Base-by-base conservation (phyloP, 92 coral and sea anemone species). In the Palythoa heliodiscus region DNA sequence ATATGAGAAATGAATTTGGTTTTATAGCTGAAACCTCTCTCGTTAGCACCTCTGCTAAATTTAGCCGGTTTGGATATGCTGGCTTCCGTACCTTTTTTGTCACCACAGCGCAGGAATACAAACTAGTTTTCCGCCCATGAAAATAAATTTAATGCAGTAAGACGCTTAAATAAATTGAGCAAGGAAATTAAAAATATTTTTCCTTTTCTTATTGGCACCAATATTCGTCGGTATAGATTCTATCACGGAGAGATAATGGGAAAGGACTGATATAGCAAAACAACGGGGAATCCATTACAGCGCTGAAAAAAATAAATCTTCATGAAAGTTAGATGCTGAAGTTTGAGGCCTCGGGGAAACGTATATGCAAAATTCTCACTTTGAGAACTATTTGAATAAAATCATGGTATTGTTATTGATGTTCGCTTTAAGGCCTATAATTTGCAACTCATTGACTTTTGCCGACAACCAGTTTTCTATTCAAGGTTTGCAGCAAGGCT, bases 181-280 rank as follows among this genome's bases (percentile, higher is more conserved):
- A 50, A 80, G 84, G 84, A 80, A 80, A 80, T 80, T 66, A 80
- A 80, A 66, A 23, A 80, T 11, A 64, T 80, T 67, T 63, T 80
- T 10, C 43, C 50, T 13, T 69, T 52, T 61, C 66, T 64, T 80
- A 80, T 47, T 80, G 74, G 84, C 55, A 48, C 74, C 74, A 80
- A 80, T 63, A 66, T 67, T 80, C 61, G 63, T 80, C 84, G 66
- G 84, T 40, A 75, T 64, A 80, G 84, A 80, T 80, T 43, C 73
- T 80, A 80, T 80, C 84, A 48, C 20, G 47, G 22, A 38, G 84
- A 80, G 63, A 80, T 64, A 80, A 64, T 43, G 57, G 57, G 13
- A 80, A 80, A 40, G 47, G 84, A 66, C 66, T 40, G 57, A 43
- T 38, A 64, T 48, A 67, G 84, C 12, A 67, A 80, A 79, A 40